Conservation (phyloP, 2,888 invertebrate species). For the Antitype chi region DNA sequence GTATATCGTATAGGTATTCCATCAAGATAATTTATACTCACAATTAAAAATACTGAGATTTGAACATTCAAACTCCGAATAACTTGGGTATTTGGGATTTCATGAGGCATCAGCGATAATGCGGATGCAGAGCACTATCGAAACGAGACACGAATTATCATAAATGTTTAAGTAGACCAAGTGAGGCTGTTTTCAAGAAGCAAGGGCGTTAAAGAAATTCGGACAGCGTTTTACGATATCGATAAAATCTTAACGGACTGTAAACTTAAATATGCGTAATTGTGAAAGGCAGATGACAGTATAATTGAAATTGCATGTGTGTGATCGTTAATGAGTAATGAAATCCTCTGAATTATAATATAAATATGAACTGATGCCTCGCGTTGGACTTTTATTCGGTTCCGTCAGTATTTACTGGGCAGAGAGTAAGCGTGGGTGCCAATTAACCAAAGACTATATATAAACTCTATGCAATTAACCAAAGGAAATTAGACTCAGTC, state of each 20-base stretch:
- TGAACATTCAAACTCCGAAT: not conserved
- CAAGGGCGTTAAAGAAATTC: constrained; percentile 19
- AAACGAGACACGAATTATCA: not conserved
- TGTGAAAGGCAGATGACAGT: constrained; percentile 45
- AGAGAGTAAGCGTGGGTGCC: constrained; percentile 44
- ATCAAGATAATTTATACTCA: not conserved
- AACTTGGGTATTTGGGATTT: not conserved
- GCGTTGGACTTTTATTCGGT: constrained; percentile 33
- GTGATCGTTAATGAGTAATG: constrained; percentile 33
- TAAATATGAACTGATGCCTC: constrained; percentile 22
- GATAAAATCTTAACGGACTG: constrained; percentile 44
- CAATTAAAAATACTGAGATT: not conserved
- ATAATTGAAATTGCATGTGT: constrained; percentile 44
- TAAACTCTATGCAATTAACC: no score
- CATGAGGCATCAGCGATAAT: not conserved
- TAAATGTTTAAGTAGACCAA: constrained; percentile 5
- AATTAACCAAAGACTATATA: constrained; percentile 61
- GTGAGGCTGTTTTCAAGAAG: constrained; percentile 17
- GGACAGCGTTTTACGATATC: constrained; percentile 32
- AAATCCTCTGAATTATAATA: constrained; percentile 35
- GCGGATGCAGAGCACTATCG: not conserved
- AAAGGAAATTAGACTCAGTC: constrained; percentile 59
- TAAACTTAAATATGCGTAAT: constrained; percentile 42
- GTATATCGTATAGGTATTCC: not conserved
- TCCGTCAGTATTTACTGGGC: constrained; percentile 35